A percentile compares a stretch with the other conserved stretches of the same genome.
phyloP scores from a whole-genome alignment of 1,140 invertebrate genomes.

The Macrotrachela quadricornifera region DNA sequence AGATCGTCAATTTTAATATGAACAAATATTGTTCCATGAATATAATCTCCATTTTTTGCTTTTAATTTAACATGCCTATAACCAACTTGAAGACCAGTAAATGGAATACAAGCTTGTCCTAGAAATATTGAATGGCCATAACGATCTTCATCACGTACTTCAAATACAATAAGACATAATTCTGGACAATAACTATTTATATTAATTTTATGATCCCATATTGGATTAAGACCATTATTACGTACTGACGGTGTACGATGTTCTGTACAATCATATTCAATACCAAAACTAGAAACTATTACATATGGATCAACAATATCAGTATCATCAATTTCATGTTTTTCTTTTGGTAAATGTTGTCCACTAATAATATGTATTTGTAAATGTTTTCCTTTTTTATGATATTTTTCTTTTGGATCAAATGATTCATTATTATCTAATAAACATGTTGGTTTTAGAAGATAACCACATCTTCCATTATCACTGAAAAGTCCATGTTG shows the following conservation, averaged over 20 bases:
- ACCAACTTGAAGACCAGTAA: too few species aligned
- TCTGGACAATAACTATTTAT: conserved; percentile 32
- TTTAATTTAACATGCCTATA: too few species aligned
- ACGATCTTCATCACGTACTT: conserved; percentile 28
- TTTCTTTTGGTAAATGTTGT: conserved; percentile 1
- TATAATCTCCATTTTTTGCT: too few species aligned
- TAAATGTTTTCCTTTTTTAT: background rate
- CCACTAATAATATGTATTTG: conserved; percentile 6
- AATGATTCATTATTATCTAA: background rate
- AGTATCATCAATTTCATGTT: background rate
- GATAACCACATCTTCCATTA: conserved; percentile 26
- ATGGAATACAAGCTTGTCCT: too few species aligned
- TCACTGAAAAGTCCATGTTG: conserved; percentile 22
- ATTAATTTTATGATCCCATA: conserved; percentile 34
- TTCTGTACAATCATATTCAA: background rate
- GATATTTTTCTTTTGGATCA: background rate
- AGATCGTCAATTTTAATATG: too few species aligned
- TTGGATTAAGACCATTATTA: conserved; percentile 35
- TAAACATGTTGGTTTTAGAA: conserved; percentile 23
- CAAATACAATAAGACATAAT: conserved; percentile 34
- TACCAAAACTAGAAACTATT: background rate
- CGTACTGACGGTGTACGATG: background rate
- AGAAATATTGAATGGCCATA: background rate
- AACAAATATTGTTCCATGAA: too few species aligned
- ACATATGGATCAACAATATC: conserved; percentile 8